Conservation (phyloP, 2,888 invertebrate species). For the Nomada flava region DNA sequence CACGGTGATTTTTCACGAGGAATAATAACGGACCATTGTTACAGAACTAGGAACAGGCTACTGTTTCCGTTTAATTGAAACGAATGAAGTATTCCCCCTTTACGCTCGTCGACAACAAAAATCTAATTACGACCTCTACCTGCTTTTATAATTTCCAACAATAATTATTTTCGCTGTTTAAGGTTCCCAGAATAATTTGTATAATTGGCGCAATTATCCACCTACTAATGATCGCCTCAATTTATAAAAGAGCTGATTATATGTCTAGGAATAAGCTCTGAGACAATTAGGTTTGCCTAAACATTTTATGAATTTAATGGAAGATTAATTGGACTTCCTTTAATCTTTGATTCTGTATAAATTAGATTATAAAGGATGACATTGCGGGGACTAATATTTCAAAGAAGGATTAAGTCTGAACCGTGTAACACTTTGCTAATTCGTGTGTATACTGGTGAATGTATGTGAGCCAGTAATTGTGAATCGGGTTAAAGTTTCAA, state of each 20-base stretch:
- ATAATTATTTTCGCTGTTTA: neutral
- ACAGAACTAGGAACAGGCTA: neutral
- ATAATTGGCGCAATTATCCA: too few species aligned
- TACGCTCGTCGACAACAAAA: neutral
- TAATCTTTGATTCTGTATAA: neutral
- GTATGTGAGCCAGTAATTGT: constrained; percentile 13
- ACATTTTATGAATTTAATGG: too few species aligned
- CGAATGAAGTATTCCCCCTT: neutral
- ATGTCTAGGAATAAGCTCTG: too few species aligned
- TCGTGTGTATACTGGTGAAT: neutral
- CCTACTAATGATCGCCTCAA: too few species aligned
- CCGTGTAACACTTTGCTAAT: constrained; percentile 5
- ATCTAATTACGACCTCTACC: too few species aligned
- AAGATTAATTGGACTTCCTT: neutral
- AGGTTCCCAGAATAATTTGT: too few species aligned
- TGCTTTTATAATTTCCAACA: neutral
- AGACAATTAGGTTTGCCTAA: too few species aligned
- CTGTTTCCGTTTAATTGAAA: neutral
- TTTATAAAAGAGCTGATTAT: too few species aligned
- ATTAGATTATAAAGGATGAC: too few species aligned
- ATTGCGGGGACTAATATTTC: neutral
- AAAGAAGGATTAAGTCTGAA: neutral
- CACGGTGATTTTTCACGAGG: neutral
- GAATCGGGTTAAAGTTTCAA: constrained; percentile 51
- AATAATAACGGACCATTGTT: neutral